Evolutionary conservation across 2,888 invertebrate species (phyloP).

Genomic region (Spialia ferax): DNA sequence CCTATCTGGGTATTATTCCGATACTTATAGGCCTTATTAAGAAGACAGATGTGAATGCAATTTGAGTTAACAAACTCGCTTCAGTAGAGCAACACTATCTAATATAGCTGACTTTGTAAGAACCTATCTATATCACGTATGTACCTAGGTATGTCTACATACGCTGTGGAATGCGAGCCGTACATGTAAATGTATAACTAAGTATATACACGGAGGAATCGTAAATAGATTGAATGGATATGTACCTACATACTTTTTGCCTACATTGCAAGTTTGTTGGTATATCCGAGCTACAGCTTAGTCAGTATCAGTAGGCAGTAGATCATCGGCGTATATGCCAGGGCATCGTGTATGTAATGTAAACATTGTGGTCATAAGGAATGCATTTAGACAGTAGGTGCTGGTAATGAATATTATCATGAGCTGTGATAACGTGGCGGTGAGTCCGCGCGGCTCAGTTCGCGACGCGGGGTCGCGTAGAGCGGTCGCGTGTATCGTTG

Average conservation of each 20-base stretch:
- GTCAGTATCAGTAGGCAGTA: constrained; percentile 62
- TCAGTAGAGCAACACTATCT: constrained; percentile 53
- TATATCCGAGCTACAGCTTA: constrained; percentile 66
- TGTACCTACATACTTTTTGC: constrained; percentile 76
- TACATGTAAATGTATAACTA: constrained; percentile 66
- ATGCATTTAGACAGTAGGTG: constrained; percentile 83
- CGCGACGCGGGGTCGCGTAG: constrained; percentile 84
- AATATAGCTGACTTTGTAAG: constrained; percentile 56
- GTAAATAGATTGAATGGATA: constrained; percentile 86
- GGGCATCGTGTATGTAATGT: constrained; percentile 73
- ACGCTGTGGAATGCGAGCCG: constrained; percentile 80
- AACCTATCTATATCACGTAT: constrained; percentile 71
- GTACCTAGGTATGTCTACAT: constrained; percentile 69
- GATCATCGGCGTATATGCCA: constrained; percentile 55
- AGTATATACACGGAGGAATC: constrained; percentile 77
- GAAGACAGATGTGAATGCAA: constrained; percentile 46
- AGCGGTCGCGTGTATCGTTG: constrained; percentile 77
- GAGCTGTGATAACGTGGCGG: constrained; percentile 84
- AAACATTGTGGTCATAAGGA: constrained; percentile 82
- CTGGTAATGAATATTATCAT: constrained; percentile 85
- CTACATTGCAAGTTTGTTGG: constrained; percentile 70
- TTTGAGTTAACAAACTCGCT: constrained; percentile 49
- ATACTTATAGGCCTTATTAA: no score
- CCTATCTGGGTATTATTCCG: no score
- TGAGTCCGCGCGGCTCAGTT: constrained; percentile 78